Conservation (phyloP, 2,888 invertebrate species). For the Andricus curvator region DNA sequence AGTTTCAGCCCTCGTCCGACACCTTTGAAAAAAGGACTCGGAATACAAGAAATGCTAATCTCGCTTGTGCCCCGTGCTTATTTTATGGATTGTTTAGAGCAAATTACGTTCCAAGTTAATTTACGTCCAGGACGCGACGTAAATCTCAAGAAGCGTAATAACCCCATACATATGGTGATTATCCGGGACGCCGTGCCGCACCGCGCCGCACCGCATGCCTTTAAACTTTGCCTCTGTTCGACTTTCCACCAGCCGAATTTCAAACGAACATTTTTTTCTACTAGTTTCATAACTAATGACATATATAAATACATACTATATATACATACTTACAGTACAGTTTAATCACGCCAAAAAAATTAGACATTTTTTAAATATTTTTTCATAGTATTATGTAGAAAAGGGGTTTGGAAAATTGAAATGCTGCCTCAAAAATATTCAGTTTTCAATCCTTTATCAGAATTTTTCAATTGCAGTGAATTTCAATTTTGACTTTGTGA, state of each 20-base stretch:
- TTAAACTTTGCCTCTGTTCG: constrained; percentile 10
- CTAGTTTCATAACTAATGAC: neutral
- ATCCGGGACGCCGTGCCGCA: neutral
- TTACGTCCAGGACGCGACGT: constrained; percentile 36
- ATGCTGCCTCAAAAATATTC: too few species aligned
- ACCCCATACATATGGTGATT: constrained; percentile 1
- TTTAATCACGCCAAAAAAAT: too few species aligned
- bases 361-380: too few species aligned
- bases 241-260: constrained; percentile 5
- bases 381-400: too few species aligned
- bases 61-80: constrained; percentile 37
- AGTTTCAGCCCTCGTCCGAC: neutral
- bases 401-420: too few species aligned
- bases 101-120: constrained; percentile 35
- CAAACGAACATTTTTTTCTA: neutral
- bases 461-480: too few species aligned
- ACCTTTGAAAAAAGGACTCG: neutral
- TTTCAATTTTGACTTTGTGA: too few species aligned
- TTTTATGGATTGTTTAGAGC: constrained; percentile 42
- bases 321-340: too few species aligned
- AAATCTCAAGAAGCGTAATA: constrained; percentile 40
- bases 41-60: constrained; percentile 38
- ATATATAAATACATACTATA: too few species aligned
- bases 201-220: neutral
- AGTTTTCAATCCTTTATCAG: too few species aligned